Evolutionary conservation across 2,113 vertebrate genomes (phyloP), one percentile per base, ranked within the genome.

Genomic region (Mionectes macconnelli): DNA sequence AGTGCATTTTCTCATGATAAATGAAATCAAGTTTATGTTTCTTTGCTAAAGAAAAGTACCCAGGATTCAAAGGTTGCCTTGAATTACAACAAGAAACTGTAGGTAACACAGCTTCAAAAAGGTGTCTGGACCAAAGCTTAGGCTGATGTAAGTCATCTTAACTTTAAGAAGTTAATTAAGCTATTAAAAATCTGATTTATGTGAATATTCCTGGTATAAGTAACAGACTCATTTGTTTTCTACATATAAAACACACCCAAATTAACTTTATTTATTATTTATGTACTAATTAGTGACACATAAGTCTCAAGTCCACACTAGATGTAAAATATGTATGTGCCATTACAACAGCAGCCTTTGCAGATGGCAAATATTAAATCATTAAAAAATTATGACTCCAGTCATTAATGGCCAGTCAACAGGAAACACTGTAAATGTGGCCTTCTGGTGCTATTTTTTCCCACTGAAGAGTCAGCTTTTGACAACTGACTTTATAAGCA

Each of bases 111-210:
- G 25, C 37, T 89, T 93, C 45, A 69, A 57, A 86, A 87, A 76
- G 40, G 30, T 62, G 23, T 59, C 40, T 87, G 81, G 66, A 79
- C 49, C 37, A 79, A 81, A 84, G 72, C 39, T 79, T 19, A 82
- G 21, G 67, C 40, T 90, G 45, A 78, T 8, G 1, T 39, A 91
- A 93, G 50, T 55, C 69, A 72, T 59, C 12, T 64, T 4, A 57
- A 50, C 74, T 87, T 87, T 80, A 87, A 94, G 44, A 89, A 82
- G 23, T 76, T 87, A 90, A 95, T 62, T 52, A 87, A 80, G 50
- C 53, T 90, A 80, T 68, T 73, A 77, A 93, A 83, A 93, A 63
- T 74, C 37, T 55, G 35, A 83, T 72, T 89, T 86, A 85, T 83
- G 45, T 80, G 7, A 93, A 42, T 95, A 69, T 91, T 85, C 55